Conservation (phyloP, 2,113 vertebrate genomes). For the Cnemophilus loriae region DNA sequence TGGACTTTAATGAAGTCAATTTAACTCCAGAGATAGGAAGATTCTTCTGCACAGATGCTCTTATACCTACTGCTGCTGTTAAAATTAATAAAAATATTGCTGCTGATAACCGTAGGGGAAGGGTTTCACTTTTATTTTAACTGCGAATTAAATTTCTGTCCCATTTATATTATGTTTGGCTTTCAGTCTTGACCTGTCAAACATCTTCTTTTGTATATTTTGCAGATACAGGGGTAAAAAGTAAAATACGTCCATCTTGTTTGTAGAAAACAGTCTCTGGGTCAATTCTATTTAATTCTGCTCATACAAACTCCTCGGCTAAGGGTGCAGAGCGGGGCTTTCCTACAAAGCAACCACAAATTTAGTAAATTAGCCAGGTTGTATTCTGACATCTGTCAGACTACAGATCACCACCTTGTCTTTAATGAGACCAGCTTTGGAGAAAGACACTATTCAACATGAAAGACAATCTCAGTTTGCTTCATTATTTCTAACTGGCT, state of each 20-base stretch:
- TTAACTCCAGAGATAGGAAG: neutral
- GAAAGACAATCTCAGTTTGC: conserved; percentile 3
- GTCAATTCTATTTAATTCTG: neutral
- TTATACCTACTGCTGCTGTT: neutral
- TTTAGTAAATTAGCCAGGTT: conserved; percentile 27
- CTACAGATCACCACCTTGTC: neutral
- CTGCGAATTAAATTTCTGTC: conserved; percentile 38
- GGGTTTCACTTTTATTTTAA: conserved; percentile 24
- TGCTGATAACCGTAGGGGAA: neutral
- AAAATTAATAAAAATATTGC: neutral
- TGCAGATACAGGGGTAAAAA: neutral
- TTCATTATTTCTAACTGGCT: conserved; percentile 35
- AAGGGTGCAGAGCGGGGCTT: neutral
- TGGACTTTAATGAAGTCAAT: neutral
- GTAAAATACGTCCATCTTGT: neutral
- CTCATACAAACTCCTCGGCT: neutral
- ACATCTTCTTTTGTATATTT: neutral
- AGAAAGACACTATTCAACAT: neutral
- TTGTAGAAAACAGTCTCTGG: neutral
- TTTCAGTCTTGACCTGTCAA: conserved; percentile 4
- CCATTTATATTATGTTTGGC: conserved; percentile 1
- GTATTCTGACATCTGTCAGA: conserved; percentile 2
- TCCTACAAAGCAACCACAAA: conserved; percentile 18
- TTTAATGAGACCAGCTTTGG: neutral
- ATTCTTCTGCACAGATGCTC: neutral